Base-by-base conservation (phyloP, 2,113 vertebrate genomes). In the Thamnaconus septentrionalis region DNA sequence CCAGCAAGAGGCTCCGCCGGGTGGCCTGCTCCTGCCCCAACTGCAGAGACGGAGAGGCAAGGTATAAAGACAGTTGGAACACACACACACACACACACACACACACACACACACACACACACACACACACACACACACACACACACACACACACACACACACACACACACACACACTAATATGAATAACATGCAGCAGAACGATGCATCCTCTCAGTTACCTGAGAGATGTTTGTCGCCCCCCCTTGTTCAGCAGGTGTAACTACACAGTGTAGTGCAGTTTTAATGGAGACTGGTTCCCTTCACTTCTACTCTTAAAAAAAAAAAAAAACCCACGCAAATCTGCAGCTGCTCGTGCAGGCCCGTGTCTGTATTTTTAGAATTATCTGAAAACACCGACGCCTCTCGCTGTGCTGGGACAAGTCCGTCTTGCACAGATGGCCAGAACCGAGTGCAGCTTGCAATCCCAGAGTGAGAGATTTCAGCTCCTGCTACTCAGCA, bases 1-100 rank as follows among this genome's bases (percentile, higher is more conserved):
- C 96, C 52, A 96, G 96, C 88, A 99, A 99, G 90, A 93, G 95
- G 76, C 84, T 98, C 6, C 94, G 96, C 69, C 94, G 97, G 66
- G 97, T 99, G 62, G 97, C 97, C 77, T 99, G 97, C 76, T 97
- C 97, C 0, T 99, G 97, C 87, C 97, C 97, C 60, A 99, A 99
- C 85, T 99, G 97, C 90, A 94, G 97, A 83, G 97, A 99, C 64
- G 96, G 96, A 82, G 97, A 99, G 87, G 96, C 95, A 87, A 97
- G 96, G 97, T 97, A 93, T 71, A 61, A 44, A 47, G 0, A 8
- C 7, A 6, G 47, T 4, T 10, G 47, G 8, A 10, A 4, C 10
- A n/a, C 10, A 3, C 2, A 50, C 4, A 8, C 48, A n/a, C 48
- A 49, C 48, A 11, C 3, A 11, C 48, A n/a, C n/a, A n/a, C n/a